These are phyloP conservation scores for Peromyscus eremicus DNA, from an alignment of 2,797 vertebrate species.

Conservation along the genomic window DNA sequence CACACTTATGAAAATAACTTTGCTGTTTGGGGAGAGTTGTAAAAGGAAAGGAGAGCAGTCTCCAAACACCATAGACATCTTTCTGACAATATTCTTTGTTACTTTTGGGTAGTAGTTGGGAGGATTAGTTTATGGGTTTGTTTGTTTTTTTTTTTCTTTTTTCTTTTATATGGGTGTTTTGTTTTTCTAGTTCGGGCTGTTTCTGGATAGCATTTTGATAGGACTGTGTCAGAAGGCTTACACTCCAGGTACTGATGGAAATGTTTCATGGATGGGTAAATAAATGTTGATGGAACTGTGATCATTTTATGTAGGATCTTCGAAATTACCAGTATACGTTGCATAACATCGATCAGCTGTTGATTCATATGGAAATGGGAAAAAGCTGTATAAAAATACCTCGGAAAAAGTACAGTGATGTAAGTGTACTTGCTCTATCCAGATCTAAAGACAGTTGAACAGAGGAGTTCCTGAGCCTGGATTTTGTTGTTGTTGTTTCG, in stretches of 20 bases:
- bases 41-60: not conserved
- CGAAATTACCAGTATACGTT: slow-evolving; percentile 97
- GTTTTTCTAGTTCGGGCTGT: slow-evolving; percentile 11
- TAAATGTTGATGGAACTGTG: slow-evolving; percentile 60
- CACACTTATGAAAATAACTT: not conserved
- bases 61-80: not conserved
- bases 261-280: slow-evolving; percentile 41
- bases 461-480: slow-evolving; percentile 21
- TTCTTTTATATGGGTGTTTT: not conserved
- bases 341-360: slow-evolving; percentile 92
- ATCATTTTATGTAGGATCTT: slow-evolving; percentile 91
- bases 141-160: not conserved
- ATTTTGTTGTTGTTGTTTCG: slow-evolving; percentile 59
- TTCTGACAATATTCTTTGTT: slow-evolving; percentile 18
- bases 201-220: slow-evolving; percentile 43
- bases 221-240: slow-evolving; percentile 6
- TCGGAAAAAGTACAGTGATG: slow-evolving; percentile 93
- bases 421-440: slow-evolving; percentile 83
- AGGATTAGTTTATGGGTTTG: not conserved
- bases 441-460: slow-evolving; percentile 37
- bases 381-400: slow-evolving; percentile 97
- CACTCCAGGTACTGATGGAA: not conserved
- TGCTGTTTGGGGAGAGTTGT: not conserved
- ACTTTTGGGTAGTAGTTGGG: not conserved
- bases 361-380: slow-evolving; percentile 98